Percentiles rank a stretch among this genome's conserved stretches.
These are phyloP conservation scores for Hetaerina titia DNA, from an alignment of 2,888 invertebrate species.

Conservation along the genomic window DNA sequence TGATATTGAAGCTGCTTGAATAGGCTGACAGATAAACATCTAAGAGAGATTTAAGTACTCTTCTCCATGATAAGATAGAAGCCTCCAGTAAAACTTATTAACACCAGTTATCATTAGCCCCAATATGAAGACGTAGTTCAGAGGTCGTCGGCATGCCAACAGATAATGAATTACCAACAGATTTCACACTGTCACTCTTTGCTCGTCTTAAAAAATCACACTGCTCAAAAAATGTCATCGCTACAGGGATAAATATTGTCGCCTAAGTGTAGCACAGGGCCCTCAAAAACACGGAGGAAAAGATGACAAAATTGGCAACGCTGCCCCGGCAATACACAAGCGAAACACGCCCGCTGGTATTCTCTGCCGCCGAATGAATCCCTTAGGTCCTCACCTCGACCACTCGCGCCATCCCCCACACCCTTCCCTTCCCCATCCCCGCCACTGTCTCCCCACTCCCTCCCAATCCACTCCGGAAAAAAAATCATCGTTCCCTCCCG, in stretches of 20 bases:
- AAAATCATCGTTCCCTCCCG: background rate
- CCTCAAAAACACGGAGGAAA: conserved; percentile 2
- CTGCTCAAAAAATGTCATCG: background rate
- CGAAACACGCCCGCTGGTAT: background rate
- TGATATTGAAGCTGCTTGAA: too few species aligned
- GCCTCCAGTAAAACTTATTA: too few species aligned
- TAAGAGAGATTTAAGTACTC: too few species aligned
- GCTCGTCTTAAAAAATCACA: background rate
- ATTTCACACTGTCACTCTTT: background rate
- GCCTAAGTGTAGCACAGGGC: background rate
- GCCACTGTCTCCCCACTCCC: background rate
- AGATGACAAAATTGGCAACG: background rate
- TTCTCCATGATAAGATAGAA: too few species aligned
- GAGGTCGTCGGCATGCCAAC: too few species aligned
- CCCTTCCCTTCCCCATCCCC: background rate
- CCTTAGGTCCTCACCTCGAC: background rate
- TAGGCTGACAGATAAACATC: too few species aligned
- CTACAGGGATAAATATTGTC: conserved; percentile 17
- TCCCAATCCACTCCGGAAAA: background rate
- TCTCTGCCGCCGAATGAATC: background rate
- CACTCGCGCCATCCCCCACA: background rate
- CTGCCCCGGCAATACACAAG: background rate
- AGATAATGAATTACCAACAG: too few species aligned
- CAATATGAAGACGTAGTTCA: too few species aligned
- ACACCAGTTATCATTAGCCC: too few species aligned